Conservation (phyloP, 2,888 invertebrate genomes). For the Cetonia aurata region DNA sequence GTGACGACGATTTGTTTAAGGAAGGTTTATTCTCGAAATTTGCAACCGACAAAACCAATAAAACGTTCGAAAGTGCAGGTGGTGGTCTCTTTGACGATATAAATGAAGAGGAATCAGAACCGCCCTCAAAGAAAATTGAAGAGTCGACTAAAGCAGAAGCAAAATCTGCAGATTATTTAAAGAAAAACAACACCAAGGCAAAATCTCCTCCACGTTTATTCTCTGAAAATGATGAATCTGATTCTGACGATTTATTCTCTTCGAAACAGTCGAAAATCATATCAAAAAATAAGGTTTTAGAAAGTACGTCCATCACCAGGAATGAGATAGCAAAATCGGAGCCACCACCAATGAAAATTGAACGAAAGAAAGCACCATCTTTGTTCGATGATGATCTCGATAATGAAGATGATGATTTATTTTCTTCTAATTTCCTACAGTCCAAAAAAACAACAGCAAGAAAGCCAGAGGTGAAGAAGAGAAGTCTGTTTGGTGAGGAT, state of each 20-base stretch:
- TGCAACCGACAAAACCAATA: constrained; percentile 54
- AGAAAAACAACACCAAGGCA: background rate
- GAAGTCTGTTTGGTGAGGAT: constrained; percentile 42
- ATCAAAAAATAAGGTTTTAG: constrained; percentile 11
- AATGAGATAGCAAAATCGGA: constrained; percentile 7
- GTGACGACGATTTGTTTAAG: constrained; percentile 57
- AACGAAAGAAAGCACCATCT: constrained; percentile 6
- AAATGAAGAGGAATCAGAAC: background rate
- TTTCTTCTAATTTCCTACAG: constrained; percentile 17
- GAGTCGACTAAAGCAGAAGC: background rate
- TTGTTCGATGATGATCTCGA: constrained; percentile 44
- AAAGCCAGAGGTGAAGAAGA: constrained; percentile 11
- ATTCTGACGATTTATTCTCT: constrained; percentile 48
- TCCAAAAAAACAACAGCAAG: background rate
- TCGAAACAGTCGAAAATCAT: constrained; percentile 40
- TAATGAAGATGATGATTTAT: constrained; percentile 46
- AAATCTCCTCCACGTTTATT: constrained; percentile 10
- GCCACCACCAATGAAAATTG: background rate
- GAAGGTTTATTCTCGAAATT: constrained; percentile 62
- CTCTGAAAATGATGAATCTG: constrained; percentile 40
- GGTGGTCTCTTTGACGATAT: constrained; percentile 40
- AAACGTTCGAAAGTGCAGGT: constrained; percentile 56
- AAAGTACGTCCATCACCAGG: background rate
- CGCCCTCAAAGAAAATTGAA: constrained; percentile 5
- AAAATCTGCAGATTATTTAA: background rate